Evolutionary conservation across 2,888 invertebrate species (phyloP).

Genomic region (Liposcelis brunnea): DNA sequence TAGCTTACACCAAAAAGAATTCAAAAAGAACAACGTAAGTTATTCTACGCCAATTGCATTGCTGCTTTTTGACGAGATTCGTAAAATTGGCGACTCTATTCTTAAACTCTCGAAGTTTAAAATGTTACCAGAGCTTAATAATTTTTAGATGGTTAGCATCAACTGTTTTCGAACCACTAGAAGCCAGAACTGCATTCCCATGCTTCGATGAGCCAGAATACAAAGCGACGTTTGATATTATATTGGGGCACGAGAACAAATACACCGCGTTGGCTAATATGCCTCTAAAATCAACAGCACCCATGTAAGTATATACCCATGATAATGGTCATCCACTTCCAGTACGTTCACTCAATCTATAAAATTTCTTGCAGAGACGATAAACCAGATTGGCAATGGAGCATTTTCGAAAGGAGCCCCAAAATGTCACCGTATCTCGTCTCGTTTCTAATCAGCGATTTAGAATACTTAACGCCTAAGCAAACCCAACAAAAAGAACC

Average conservation of each 20-base stretch:
- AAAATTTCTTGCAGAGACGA: slow-evolving; percentile 13
- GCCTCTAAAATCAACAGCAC: slow-evolving; percentile 7
- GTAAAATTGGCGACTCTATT: too few relatives aligned
- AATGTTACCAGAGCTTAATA: not conserved
- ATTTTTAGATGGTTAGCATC: slow-evolving; percentile 14
- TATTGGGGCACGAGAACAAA: slow-evolving; percentile 10
- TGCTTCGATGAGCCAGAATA: slow-evolving; percentile 16
- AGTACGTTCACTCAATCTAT: not conserved
- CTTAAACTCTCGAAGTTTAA: too few relatives aligned
- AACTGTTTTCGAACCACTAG: slow-evolving; percentile 15
- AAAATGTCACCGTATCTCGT: slow-evolving; percentile 37
- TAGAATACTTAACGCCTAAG: slow-evolving; percentile 17
- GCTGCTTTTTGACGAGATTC: too few relatives aligned
- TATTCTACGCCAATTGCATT: too few relatives aligned
- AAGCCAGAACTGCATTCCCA: slow-evolving; percentile 15
- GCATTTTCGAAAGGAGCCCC: slow-evolving; percentile 25
- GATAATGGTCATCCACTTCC: too few relatives aligned
- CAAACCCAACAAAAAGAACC: not conserved
- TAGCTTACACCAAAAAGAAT: slow-evolving; percentile 10
- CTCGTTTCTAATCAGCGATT: slow-evolving; percentile 35
- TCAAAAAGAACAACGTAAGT: slow-evolving; percentile 11
- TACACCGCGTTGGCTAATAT: slow-evolving; percentile 14
- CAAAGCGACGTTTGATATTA: slow-evolving; percentile 13
- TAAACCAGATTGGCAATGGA: slow-evolving; percentile 24
- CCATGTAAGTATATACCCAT: slow-evolving; percentile 10